Percentiles rank a stretch among this genome's conserved stretches.
phyloP scores from a whole-genome alignment of 2,113 vertebrate species.

The Pelecanus crispus region DNA sequence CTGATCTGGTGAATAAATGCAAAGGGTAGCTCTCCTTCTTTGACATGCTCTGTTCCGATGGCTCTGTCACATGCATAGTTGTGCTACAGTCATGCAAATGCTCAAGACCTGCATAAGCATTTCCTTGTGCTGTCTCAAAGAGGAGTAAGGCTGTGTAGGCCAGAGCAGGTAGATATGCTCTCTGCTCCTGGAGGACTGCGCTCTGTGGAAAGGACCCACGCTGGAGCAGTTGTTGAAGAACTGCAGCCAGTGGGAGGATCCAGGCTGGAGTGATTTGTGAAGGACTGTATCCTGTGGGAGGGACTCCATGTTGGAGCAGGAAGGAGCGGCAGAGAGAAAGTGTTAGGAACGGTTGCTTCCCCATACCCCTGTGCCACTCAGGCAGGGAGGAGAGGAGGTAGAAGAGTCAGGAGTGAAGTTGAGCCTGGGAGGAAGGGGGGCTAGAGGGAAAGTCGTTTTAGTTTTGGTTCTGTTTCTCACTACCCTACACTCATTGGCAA shows the following conservation, averaged over 20 bases:
- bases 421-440: not conserved
- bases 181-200: too few species aligned
- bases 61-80: rapidly evolving
- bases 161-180: not conserved
- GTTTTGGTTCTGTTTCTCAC: not conserved
- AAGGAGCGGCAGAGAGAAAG: not conserved
- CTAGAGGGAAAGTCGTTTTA: not conserved
- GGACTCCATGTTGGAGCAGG: not conserved
- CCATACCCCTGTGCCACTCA: rapidly evolving
- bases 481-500: not conserved
- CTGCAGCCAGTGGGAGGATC: not conserved
- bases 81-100: not conserved
- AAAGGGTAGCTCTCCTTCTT: not conserved
- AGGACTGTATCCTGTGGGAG: not conserved
- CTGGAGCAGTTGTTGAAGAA: not conserved
- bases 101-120: not conserved
- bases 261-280: not conserved
- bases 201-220: too few species aligned
- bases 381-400: not conserved
- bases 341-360: not conserved
- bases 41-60: not conserved
- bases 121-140: not conserved
- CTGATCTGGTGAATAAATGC: not conserved
- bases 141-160: not conserved
- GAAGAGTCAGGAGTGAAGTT: not conserved